Evolutionary conservation across 1,140 invertebrate species (phyloP), one percentile per base, ranked within the genome.

Genomic region (Micrasema minimum): DNA sequence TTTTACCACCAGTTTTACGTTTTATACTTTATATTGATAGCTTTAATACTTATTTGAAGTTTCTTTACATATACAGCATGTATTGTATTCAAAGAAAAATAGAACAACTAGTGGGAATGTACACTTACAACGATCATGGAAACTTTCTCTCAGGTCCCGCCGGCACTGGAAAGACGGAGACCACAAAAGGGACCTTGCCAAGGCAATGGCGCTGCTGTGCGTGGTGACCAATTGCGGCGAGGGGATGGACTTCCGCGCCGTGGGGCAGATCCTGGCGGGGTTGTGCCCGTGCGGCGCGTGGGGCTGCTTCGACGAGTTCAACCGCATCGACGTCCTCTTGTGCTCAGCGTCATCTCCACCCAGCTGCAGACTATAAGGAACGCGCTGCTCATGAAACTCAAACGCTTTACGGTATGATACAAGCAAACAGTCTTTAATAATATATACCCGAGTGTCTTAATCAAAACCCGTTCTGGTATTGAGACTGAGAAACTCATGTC

Each of bases 251-350:
- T 96, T 90, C 78, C 84, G 89, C 38, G 91, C 93, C 0, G 92
- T 97, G 35, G 93, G 93, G 0, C 95, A 93, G 76, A 95, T 93
- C 69, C 84, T 96, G 12, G 88, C 90, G 0, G 95, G 95, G 9
- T 80, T 94, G 6, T 94, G 88, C 75, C 89, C 90, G 78, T 92
- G 90, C 80, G 93, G 93, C 0, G 94, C 94, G 9, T 95, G 92
- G 92, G 92, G 92, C 0, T 93, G 94, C 79, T 97, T 96, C 78
- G 95, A 97, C 73, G 94, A 96, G 80, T 96, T 97, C 80, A 96
- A 97, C 81, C 85, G 93, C 22, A 96, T 97, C 71, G 93, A 96
- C 68, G 89, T 94, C 0, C 95, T n/a, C n/a, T 94, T 0, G 93
- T 96, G 10, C 82, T 97, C 2, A 96, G 94, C 37, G 94, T 96